phyloP scores from a whole-genome alignment of 2,888 invertebrate genomes.

The Beris morrisii region DNA sequence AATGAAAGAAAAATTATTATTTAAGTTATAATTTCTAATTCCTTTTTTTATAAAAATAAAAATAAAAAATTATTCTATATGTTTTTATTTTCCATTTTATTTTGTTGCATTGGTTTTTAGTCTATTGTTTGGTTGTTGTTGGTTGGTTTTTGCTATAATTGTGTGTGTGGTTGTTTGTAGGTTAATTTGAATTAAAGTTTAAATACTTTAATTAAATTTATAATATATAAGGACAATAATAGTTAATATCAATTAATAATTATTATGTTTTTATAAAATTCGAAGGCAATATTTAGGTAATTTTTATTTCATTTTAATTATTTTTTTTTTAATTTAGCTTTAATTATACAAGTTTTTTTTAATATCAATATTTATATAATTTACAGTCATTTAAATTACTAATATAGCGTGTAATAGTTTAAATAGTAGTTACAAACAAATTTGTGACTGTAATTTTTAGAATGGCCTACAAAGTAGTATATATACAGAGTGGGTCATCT shows the following conservation, averaged over 20 bases:
- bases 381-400: background rate
- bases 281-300: conserved; percentile 37
- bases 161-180: background rate
- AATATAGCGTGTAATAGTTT: background rate
- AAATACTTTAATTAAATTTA: conserved; percentile 2
- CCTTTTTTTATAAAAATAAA: too few relatives aligned
- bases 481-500: too few relatives aligned
- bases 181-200: background rate
- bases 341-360: conserved; percentile 13
- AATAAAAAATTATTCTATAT: too few relatives aligned
- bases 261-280: conserved; percentile 30
- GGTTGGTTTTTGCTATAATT: background rate
- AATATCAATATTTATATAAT: conserved; percentile 9
- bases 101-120: background rate
- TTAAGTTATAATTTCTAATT: too few relatives aligned
- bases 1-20: too few relatives aligned
- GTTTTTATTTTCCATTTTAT: background rate
- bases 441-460: too few relatives aligned
- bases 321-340: conserved; percentile 10
- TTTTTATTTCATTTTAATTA: conserved; percentile 13
- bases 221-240: conserved; percentile 1
- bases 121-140: background rate
- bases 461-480: too few relatives aligned
- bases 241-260: conserved; percentile 17
- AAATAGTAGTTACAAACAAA: too few relatives aligned